Conservation (phyloP, 2,797 vertebrate genomes). For the Zalophus californianus region DNA sequence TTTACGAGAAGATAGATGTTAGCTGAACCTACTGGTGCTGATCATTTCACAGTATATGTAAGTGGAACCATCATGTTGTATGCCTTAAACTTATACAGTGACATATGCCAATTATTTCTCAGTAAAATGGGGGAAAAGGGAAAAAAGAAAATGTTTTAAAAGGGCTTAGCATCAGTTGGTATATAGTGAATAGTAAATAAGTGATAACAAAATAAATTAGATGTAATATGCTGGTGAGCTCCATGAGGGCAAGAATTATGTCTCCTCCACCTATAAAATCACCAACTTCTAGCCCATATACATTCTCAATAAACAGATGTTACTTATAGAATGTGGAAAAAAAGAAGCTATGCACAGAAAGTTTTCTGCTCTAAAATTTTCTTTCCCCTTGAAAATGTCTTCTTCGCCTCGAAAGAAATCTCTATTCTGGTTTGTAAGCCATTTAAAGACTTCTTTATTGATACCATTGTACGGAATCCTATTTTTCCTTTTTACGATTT, state of each 20-base stretch:
- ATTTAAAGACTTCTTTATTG: constrained; percentile 1
- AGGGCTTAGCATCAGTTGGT: background rate
- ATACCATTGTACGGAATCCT: background rate
- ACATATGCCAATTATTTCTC: background rate
- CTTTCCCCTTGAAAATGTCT: background rate
- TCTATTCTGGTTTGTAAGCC: constrained; percentile 36
- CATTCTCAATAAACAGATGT: background rate
- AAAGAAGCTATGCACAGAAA: background rate
- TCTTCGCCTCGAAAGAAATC: background rate
- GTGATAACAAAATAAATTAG: background rate
- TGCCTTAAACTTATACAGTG: background rate
- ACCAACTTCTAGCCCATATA: background rate
- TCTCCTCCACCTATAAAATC: background rate
- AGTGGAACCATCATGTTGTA: background rate
- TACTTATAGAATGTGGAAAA: background rate
- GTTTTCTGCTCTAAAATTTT: background rate
- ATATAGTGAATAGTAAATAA: background rate
- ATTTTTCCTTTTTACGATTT: background rate
- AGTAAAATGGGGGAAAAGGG: background rate
- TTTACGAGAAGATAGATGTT: background rate
- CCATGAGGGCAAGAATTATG: background rate
- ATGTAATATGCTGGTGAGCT: background rate
- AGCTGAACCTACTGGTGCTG: background rate
- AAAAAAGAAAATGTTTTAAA: background rate
- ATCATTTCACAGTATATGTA: background rate